A percentile compares a stretch with the other conserved stretches of the same genome.
Evolutionary conservation across 2,113 vertebrate genomes (phyloP).

Genomic region (Oreochromis aureus): DNA sequence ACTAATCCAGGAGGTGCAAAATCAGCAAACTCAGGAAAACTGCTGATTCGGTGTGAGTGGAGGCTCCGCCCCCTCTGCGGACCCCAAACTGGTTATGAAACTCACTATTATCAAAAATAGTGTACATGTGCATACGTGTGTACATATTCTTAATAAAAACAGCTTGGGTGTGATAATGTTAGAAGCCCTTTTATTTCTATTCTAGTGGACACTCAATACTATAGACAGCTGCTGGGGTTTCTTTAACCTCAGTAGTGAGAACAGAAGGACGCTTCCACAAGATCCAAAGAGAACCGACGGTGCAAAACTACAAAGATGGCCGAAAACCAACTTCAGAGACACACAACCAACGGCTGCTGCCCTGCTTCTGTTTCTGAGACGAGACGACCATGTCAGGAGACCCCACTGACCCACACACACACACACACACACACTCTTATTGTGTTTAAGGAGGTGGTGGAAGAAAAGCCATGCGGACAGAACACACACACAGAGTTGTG

Average conservation of each 20-base stretch:
- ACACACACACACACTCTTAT: background rate
- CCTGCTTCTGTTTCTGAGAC: background rate
- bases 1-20: background rate
- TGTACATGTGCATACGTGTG: too few relatives aligned
- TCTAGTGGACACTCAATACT: too few relatives aligned
- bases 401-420: background rate
- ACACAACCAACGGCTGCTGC: background rate
- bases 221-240: too few relatives aligned
- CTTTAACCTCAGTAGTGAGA: too few relatives aligned
- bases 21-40: background rate
- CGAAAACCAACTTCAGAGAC: background rate
- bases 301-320: background rate
- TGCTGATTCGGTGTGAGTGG: background rate
- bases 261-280: fast-evolving
- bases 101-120: too few relatives aligned
- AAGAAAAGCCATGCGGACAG: background rate
- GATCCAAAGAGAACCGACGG: fast-evolving
- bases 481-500: background rate
- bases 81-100: background rate
- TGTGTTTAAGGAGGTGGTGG: background rate
- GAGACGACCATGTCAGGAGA: background rate
- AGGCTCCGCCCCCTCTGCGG: background rate
- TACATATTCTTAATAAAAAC: too few relatives aligned
- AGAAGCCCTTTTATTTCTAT: too few relatives aligned
- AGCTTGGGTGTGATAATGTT: too few relatives aligned